These are phyloP conservation scores for Cephus rjabovi DNA, from an alignment of 2,888 invertebrate species.

Conservation along the genomic window DNA sequence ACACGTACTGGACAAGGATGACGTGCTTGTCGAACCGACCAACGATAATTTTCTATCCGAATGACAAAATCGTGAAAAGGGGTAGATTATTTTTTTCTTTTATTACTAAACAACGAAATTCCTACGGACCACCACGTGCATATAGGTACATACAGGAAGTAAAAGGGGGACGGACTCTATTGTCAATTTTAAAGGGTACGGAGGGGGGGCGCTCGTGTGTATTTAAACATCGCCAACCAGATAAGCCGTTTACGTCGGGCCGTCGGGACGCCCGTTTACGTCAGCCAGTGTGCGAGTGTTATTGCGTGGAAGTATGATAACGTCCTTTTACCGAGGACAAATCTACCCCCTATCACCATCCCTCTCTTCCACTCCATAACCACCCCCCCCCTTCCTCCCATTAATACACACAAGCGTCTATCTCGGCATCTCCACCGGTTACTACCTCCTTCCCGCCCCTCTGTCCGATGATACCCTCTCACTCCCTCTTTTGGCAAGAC, in stretches of 20 bases:
- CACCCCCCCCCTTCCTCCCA: not conserved
- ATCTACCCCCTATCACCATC: not conserved
- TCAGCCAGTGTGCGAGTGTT: conserved; percentile 27
- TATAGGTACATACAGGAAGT: not conserved
- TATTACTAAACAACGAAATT: not conserved
- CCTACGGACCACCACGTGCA: not conserved
- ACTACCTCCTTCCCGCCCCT: not conserved
- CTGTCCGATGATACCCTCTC: not conserved
- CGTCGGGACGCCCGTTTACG: not conserved
- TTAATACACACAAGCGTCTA: not conserved
- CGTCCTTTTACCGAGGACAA: conserved; percentile 11
- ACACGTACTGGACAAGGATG: not conserved
- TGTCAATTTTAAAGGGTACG: not conserved
- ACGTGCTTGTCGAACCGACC: not conserved
- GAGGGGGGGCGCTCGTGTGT: conserved; percentile 21
- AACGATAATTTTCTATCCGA: not conserved
- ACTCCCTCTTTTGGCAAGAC: not conserved
- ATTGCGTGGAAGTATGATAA: conserved; percentile 45
- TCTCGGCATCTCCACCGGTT: not conserved
- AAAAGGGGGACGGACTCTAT: not conserved
- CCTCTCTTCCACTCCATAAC: not conserved
- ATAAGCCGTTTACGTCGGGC: conserved; percentile 35
- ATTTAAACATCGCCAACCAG: conserved; percentile 34
- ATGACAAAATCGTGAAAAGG: not conserved
- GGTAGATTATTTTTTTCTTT: not conserved